A percentile compares a stretch with the other conserved stretches of the same genome.
Conservation (phyloP, 2,888 invertebrate genomes). For the Drosophila niveifrons region DNA sequence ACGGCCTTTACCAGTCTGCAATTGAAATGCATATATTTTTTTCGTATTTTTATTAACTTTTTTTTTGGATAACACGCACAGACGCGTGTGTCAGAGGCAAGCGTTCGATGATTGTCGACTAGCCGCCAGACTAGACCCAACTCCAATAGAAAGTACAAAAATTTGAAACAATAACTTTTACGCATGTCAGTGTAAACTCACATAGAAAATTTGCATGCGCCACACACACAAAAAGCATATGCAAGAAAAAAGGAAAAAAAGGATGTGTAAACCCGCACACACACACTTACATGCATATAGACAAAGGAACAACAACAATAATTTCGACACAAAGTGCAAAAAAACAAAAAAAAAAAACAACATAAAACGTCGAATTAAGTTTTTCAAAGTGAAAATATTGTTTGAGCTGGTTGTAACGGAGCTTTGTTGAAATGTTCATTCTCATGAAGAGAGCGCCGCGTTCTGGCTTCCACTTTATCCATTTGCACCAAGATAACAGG, state of each 20-base stretch:
- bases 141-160: conserved; percentile 70
- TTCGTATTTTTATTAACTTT: not conserved
- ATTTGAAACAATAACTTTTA: conserved; percentile 78
- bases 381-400: conserved; percentile 73
- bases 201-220: conserved; percentile 70
- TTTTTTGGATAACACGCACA: conserved; percentile 21
- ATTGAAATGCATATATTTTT: conserved; percentile 49
- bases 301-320: conserved; percentile 12
- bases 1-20: conserved; percentile 9
- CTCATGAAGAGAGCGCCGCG: not conserved
- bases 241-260: not conserved
- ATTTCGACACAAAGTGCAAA: conserved; percentile 20
- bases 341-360: conserved; percentile 4
- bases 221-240: conserved; percentile 20
- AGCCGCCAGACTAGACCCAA: conserved; percentile 37
- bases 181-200: conserved; percentile 76
- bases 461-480: not conserved
- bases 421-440: conserved; percentile 25
- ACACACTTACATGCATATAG: conserved; percentile 11
- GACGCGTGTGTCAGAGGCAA: not conserved
- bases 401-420: conserved; percentile 72
- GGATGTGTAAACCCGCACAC: not conserved
- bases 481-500: not conserved
- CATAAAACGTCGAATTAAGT: conserved; percentile 34
- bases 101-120: conserved; percentile 33